These are phyloP conservation scores for Metaphire vulgaris DNA, from an alignment of 1,140 invertebrate genomes.

Conservation along the genomic window DNA sequence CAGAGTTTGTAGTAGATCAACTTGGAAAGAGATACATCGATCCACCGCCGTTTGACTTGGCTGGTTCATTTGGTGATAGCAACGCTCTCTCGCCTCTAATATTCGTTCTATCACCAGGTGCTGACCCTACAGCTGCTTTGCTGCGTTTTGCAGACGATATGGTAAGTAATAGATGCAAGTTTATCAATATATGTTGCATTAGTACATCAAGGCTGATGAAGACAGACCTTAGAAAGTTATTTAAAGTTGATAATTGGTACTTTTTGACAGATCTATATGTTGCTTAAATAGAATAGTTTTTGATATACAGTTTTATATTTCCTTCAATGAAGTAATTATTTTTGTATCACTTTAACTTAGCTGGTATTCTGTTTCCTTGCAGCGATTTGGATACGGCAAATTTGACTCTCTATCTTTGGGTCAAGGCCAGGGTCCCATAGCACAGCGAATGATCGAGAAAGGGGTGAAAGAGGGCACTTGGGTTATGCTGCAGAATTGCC, in stretches of 20 bases:
- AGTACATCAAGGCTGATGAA: too few relatives aligned
- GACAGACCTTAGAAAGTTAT: too few relatives aligned
- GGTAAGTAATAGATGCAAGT: too few relatives aligned
- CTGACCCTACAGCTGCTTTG: conserved; percentile 76
- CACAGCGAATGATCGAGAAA: conserved; percentile 76
- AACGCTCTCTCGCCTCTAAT: conserved; percentile 75
- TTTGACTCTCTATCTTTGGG: conserved; percentile 82
- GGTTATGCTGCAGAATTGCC: conserved; percentile 54
- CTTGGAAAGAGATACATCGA: conserved; percentile 76
- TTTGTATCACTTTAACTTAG: too few relatives aligned
- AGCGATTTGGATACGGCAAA: conserved; percentile 37
- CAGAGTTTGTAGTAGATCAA: conserved; percentile 67
- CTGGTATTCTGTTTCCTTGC: too few relatives aligned
- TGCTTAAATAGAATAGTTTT: too few relatives aligned
- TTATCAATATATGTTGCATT: background rate
- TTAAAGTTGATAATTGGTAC: too few relatives aligned
- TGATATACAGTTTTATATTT: too few relatives aligned
- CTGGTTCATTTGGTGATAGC: conserved; percentile 75
- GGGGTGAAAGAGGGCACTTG: conserved; percentile 63
- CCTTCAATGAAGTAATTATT: too few relatives aligned
- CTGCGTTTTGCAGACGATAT: conserved; percentile 72
- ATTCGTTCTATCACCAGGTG: conserved; percentile 83
- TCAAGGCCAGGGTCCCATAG: conserved; percentile 84
- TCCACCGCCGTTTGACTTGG: conserved; percentile 76
- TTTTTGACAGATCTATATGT: too few relatives aligned